phyloP scores from a whole-genome alignment of 2,113 vertebrate species.

The Prochilodus magdalenae region DNA sequence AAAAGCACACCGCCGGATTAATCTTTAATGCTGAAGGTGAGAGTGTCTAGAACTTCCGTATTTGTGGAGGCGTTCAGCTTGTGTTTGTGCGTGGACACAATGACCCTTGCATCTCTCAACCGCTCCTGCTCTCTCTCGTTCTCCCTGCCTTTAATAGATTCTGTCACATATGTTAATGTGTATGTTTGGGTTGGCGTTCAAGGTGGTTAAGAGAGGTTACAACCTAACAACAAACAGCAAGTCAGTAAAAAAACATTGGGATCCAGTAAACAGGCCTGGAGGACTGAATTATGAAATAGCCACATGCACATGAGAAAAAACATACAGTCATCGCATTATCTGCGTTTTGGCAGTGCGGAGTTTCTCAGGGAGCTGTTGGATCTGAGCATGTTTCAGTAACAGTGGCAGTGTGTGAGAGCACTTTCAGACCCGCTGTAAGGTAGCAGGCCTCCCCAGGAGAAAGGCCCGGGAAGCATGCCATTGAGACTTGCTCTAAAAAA shows the following conservation, averaged over 20 bases:
- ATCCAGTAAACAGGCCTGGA: background rate
- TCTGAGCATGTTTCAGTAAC: background rate
- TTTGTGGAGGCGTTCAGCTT: background rate
- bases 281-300: background rate
- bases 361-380: background rate
- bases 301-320: background rate
- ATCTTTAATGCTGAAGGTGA: constrained; percentile 10
- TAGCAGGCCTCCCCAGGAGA: background rate
- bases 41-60: background rate
- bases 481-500: constrained; percentile 34
- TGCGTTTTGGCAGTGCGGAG: background rate
- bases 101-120: background rate
- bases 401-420: background rate
- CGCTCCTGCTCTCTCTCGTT: background rate
- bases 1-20: constrained; percentile 6
- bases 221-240: background rate
- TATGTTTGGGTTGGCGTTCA: background rate
- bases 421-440: constrained; percentile 21
- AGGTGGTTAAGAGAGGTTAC: background rate
- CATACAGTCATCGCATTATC: background rate
- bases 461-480: background rate
- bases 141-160: background rate
- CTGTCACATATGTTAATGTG: background rate
- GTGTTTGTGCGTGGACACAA: background rate
- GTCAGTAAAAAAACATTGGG: background rate